Percentiles rank a stretch among this genome's conserved stretches.
phyloP scores from a whole-genome alignment of 2,888 invertebrate species.

The Euzetes globulus region DNA sequence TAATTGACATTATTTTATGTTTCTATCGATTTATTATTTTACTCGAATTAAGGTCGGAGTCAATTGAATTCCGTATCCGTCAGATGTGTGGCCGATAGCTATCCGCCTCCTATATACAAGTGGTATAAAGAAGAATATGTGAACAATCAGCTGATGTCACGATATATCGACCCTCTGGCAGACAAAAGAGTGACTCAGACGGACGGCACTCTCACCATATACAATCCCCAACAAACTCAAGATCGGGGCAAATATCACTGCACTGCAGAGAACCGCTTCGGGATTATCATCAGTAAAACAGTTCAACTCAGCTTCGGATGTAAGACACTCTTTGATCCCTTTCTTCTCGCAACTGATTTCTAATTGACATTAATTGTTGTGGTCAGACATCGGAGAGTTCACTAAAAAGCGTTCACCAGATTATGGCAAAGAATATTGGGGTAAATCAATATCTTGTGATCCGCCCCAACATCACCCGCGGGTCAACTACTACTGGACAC shows the following conservation, averaged over 20 bases:
- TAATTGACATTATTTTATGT: background rate
- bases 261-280: constrained; percentile 78
- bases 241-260: constrained; percentile 88
- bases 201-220: constrained; percentile 83
- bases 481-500: constrained; percentile 83
- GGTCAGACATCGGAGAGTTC: constrained; percentile 66
- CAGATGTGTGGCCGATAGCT: constrained; percentile 58
- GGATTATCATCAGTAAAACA: constrained; percentile 77
- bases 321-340: constrained; percentile 42
- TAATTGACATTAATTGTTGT: constrained; percentile 34
- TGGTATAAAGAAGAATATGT: constrained; percentile 84
- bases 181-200: constrained; percentile 73
- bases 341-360: background rate
- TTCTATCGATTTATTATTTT: constrained; percentile 42
- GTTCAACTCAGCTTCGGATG: constrained; percentile 77
- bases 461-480: constrained; percentile 84
- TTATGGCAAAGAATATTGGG: constrained; percentile 83
- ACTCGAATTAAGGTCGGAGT: constrained; percentile 49
- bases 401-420: constrained; percentile 76
- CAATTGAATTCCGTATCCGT: constrained; percentile 66
- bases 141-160: constrained; percentile 64
- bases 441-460: constrained; percentile 83
- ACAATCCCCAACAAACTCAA: constrained; percentile 64
- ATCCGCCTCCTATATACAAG: constrained; percentile 77
- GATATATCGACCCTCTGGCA: constrained; percentile 65